Percentiles rank a stretch among this genome's conserved stretches.
Conservation (phyloP, 2,888 invertebrate genomes). For the Aphodius sticticus region DNA sequence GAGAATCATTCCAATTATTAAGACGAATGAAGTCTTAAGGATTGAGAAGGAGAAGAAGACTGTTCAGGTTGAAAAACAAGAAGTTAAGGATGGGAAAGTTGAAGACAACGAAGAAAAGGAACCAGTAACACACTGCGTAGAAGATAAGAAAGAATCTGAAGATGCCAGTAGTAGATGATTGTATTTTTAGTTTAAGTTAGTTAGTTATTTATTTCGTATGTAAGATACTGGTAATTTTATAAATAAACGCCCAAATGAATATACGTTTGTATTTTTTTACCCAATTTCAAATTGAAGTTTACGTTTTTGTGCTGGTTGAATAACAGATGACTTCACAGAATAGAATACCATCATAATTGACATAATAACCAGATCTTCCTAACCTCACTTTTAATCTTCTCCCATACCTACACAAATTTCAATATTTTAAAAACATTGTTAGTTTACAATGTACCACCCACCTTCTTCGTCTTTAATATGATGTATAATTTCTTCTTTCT, state of each 20-base stretch:
- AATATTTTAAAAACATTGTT: too few species aligned
- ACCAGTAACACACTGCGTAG: not conserved
- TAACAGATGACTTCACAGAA: too few species aligned
- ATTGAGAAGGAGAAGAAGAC: not conserved
- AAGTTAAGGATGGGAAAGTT: not conserved
- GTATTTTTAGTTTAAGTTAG: not conserved
- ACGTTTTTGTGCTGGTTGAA: too few species aligned
- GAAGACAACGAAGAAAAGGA: not conserved
- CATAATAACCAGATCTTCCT: too few species aligned
- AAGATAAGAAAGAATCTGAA: not conserved
- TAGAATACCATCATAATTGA: too few species aligned
- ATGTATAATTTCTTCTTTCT: too few species aligned
- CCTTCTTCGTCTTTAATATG: too few species aligned
- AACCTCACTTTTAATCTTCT: too few species aligned
- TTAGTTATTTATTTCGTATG: not conserved
- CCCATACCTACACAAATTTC: too few species aligned
- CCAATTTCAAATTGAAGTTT: too few species aligned
- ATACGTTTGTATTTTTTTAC: too few species aligned
- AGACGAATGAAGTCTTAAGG: not conserved
- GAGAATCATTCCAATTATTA: not conserved
- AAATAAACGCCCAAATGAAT: not conserved
- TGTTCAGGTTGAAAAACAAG: not conserved
- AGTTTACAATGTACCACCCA: too few species aligned
- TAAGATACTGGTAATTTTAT: not conserved
- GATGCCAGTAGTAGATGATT: not conserved